A percentile compares a stretch with the other conserved stretches of the same genome.
Conservation (phyloP, 37 sponge, comb jelly and placozoan species). For the Haliclona indistincta region DNA sequence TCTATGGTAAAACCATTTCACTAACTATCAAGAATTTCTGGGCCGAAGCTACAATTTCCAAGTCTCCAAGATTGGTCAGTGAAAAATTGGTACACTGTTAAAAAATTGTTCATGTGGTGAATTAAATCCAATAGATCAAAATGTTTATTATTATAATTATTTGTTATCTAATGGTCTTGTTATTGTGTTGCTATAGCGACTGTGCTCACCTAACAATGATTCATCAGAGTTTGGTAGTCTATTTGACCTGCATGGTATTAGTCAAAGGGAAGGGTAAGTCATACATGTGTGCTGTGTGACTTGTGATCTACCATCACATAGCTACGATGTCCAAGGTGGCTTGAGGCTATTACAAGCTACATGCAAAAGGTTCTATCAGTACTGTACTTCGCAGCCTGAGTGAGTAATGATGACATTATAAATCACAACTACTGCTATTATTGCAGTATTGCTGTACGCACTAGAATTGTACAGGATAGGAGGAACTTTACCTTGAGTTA, state of each 20-base stretch:
- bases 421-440: slow-evolving; percentile 34
- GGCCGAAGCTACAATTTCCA: slow-evolving; percentile 80
- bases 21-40: slow-evolving; percentile 86
- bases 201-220: no score
- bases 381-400: slow-evolving; percentile 48
- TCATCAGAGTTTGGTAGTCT: slow-evolving; percentile 91
- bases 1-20: slow-evolving; percentile 86
- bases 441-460: background rate
- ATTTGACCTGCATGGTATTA: slow-evolving; percentile 81
- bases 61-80: slow-evolving; percentile 66
- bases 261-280: slow-evolving; percentile 87
- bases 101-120: no score
- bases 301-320: no score
- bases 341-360: slow-evolving; percentile 84
- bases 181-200: no score
- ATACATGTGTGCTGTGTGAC: no score
- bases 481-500: slow-evolving; percentile 81
- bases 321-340: no score
- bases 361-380: slow-evolving; percentile 89
- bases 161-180: no score
- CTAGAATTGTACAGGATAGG: slow-evolving; percentile 82
- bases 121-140: no score
- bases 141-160: no score
- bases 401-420: slow-evolving; percentile 46
- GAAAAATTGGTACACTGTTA: no score